Base-by-base conservation (phyloP, 2,113 vertebrate species). In the Oenanthe melanoleuca region DNA sequence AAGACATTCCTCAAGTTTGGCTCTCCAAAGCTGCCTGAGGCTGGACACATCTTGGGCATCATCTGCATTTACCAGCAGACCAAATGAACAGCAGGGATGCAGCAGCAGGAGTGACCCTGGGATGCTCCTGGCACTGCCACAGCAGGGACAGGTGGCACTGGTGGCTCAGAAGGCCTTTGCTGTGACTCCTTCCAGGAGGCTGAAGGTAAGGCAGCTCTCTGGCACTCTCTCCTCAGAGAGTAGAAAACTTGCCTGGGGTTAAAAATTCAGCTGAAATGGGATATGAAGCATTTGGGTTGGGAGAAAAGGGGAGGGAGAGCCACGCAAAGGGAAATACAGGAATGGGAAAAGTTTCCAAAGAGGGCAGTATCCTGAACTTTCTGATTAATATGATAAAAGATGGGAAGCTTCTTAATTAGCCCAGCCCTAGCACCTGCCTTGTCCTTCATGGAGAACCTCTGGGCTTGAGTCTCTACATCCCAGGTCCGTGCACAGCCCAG, bases 191-290 rank as follows among this genome's bases (percentile, higher is more conserved):
- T 92, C 91, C 44, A 61, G 28, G 52, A 86, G 9, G n/a, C 31
- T 92, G 89, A 87, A 97, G 97, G 97, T 97, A 97, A 96, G 96
- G 11, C 19, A 60, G 29, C 26, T 57, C 23, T 50, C 70, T 86
- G 53, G 18, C 5, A 20, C 40, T 65, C 44, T 42, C 9, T 24
- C 17, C 63, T 86, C 45, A 63, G 67, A 42, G 11, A 44, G 15
- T 3, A 14, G 28, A 6, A 87, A 56, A 3, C 31, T 73, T 73
- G 33, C 18, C 80, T 10, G 40, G 45, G 19, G 49, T 12, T 63
- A 8, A 55, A 65, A 73, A 16, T 22, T 50, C 12, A 31, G 11
- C 60, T 53, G 78, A 59, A 79, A 52, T 37, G 42, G 34, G 45
- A 26, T 12, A 3, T 26, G 64, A 57, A 59, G 31, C 8, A 14